A percentile compares a stretch with the other conserved stretches of the same genome.
Conservation (phyloP, 2,797 vertebrate species). For the Gambelia wislizenii region DNA sequence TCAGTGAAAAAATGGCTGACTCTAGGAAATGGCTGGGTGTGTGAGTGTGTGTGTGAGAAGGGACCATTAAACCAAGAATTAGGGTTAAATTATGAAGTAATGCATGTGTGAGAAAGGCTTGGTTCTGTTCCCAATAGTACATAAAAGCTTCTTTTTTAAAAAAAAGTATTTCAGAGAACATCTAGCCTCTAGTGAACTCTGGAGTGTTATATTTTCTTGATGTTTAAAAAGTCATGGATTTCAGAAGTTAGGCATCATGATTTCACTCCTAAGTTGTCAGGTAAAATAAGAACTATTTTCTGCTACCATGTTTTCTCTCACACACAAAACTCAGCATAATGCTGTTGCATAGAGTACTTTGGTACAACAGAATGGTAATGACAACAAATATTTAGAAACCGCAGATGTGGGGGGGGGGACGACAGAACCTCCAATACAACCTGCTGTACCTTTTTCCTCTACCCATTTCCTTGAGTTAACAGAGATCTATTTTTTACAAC, state of each 20-base stretch:
- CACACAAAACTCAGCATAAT: slow-evolving; percentile 45
- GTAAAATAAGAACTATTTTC: slow-evolving; percentile 62
- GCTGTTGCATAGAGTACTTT: slow-evolving; percentile 35
- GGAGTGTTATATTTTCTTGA: slow-evolving; percentile 66
- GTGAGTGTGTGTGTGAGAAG: no score
- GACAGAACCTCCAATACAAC: background rate
- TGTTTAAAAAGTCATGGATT: slow-evolving; percentile 51
- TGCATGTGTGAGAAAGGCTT: slow-evolving; percentile 47
- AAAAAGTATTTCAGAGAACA: background rate
- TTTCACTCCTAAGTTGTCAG: slow-evolving; percentile 45
- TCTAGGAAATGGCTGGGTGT: no score
- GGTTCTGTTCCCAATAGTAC: slow-evolving; percentile 77
- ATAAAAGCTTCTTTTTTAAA: background rate
- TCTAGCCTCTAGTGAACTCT: background rate
- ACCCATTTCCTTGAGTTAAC: slow-evolving; percentile 34
- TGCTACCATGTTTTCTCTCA: slow-evolving; percentile 23
- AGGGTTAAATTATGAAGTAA: background rate
- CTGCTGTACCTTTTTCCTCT: background rate
- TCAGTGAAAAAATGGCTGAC: background rate
- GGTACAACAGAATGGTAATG: slow-evolving; percentile 4
- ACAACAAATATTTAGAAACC: background rate
- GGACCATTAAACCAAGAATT: background rate
- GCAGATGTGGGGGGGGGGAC: background rate
- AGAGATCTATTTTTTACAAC: slow-evolving; percentile 48
- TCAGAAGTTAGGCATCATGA: slow-evolving; percentile 78